Percentiles rank a stretch among this genome's conserved stretches.
These are phyloP conservation scores for Aphelenchoides avenae DNA, from an alignment of 1,140 invertebrate genomes.

Conservation along the genomic window DNA sequence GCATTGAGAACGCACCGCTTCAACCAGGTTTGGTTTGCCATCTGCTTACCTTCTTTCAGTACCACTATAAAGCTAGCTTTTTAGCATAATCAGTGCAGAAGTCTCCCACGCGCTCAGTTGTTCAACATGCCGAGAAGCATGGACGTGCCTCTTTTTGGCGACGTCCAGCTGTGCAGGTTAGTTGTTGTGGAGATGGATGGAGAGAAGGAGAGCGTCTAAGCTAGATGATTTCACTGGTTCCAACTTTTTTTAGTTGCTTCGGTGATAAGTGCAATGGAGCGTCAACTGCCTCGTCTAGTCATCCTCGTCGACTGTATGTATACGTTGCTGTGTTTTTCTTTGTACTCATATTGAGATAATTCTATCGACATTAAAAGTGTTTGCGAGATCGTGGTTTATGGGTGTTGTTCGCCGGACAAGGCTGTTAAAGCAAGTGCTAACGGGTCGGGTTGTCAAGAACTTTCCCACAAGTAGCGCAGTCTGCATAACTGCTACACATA, in stretches of 20 bases:
- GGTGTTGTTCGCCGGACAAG: too few relatives aligned
- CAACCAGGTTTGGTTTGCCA: slow-evolving; percentile 37
- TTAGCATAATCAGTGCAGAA: slow-evolving; percentile 49
- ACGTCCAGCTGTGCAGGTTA: slow-evolving; percentile 32
- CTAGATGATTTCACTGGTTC: background rate
- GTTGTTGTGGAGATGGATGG: background rate
- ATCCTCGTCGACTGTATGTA: background rate
- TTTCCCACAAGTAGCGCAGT: too few relatives aligned
- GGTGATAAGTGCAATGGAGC: slow-evolving; percentile 20
- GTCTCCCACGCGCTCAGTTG: slow-evolving; percentile 40
- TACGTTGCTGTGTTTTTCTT: too few relatives aligned
- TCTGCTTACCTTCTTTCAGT: slow-evolving; percentile 8
- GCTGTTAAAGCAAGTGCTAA: too few relatives aligned
- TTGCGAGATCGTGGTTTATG: too few relatives aligned
- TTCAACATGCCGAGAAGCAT: slow-evolving; percentile 44
- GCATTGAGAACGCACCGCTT: slow-evolving; percentile 55
- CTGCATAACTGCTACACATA: too few relatives aligned
- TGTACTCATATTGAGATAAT: too few relatives aligned
- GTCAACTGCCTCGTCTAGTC: slow-evolving; percentile 1
- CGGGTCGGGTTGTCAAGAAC: too few relatives aligned
- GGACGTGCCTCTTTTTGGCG: slow-evolving; percentile 33
- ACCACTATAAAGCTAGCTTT: background rate
- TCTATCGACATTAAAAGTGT: too few relatives aligned
- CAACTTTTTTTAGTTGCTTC: slow-evolving; percentile 16
- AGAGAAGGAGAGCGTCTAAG: too few relatives aligned